Base-by-base conservation (phyloP, 2,113 vertebrate genomes). In the Zapornia atra region DNA sequence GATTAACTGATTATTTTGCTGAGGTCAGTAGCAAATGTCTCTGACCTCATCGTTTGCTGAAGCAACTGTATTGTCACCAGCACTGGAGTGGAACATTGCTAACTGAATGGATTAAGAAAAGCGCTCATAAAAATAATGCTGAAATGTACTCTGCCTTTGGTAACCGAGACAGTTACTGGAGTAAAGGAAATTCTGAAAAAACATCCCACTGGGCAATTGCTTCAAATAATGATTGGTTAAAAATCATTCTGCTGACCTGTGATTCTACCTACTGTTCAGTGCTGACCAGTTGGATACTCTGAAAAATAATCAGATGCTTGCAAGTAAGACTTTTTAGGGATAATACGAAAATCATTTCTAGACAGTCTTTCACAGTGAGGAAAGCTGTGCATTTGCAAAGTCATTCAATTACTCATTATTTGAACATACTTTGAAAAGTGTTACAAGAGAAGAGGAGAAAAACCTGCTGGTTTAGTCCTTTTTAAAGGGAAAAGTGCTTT, bases 1-100 rank as follows among this genome's bases (percentile, higher is more conserved):
- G 94, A 96, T 94, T 96, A 96, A 89, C 92, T 82, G 94, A 94
- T 96, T 94, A 91, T 93, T 94, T 95, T 93, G n/a, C 65, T 91
- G 86, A 96, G 77, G 91, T 94, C 63, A 60, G 86, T 96, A 94
- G 59, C 95, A 95, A 94, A 83, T 82, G 94, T 89, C 83, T 96
- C 81, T 91, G 92, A 96, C 96, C 91, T 95, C 88, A 92, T 91
- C 11, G 46, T 94, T 92, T 87, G 53, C 86, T 93, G 86, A 92
- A 95, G 70, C 73, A 92, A 94, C 83, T 94, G 34, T 72, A 92
- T 79, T 94, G 96, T 93, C 81, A 82, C 70, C 86, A 92, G 80
- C 73, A 84, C 56, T 92, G 91, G 46, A 96, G 88, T 91, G 86
- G 89, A 96, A 96, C 94, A 82, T 56, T 92, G 51, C 11, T 89